Evolutionary conservation across 2,797 vertebrate genomes (phyloP), one percentile per base, ranked within the genome.

Genomic region (Microtus californicus): DNA sequence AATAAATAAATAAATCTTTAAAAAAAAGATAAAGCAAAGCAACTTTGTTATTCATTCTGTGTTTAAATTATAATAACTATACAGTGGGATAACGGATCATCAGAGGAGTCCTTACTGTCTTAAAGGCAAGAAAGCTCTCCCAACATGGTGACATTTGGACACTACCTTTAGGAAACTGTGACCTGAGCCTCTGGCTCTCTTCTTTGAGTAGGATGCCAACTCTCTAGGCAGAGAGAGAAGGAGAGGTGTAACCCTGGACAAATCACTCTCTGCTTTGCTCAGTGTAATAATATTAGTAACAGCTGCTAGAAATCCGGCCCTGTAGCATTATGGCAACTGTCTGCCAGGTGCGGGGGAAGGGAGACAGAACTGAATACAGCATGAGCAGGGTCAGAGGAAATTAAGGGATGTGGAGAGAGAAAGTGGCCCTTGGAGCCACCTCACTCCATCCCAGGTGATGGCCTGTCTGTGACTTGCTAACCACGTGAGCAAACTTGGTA

Each of bases 131-230:
- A 63, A 85, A 56, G 67, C 34, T n/a, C 29, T 88, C 90, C 54
- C 40, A 15, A 61, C 71, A 61, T 92, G 89, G 45, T 43, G 90
- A 7, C 25, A 9, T 92, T 90, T 88, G 86, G 94, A 25, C 56
- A 69, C 6, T 40, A 6, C 13, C 85, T 86, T 87, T 48, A 4
- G 4, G 31, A 31, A 71, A 54, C 74, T 31, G 31, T 79, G 61
- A 31, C 15, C 4, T 11, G 4, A 21, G 0, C 45, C 87, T 85
- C 1, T 67, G 37, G 6, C 86, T 37, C 51, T 89, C 15, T 61
- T 51, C 34, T 91, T 83, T 54, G 45, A 29, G 19, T 40, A 13
- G 6, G 89, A 29, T 63, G 59, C 45, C 25, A 78, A 40, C 48
- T 90, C 56, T 51, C 37, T 78, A 83, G 56, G 51, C 34, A 91